phyloP scores from a whole-genome alignment of 2,797 vertebrate genomes.

The Thamnophis elegans region DNA sequence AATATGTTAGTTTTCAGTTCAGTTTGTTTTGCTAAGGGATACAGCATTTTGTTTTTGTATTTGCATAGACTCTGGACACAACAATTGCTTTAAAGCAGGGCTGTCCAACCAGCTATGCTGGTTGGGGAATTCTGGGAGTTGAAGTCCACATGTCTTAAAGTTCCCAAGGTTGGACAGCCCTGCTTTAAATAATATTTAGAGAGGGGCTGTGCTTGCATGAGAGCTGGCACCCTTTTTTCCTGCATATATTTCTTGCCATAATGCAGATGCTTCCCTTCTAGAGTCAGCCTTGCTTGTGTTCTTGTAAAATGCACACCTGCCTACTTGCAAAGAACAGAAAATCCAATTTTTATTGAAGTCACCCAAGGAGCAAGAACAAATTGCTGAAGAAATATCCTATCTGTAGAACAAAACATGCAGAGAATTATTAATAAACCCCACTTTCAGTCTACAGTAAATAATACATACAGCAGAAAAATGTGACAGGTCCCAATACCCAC shows the following conservation, averaged over 20 bases:
- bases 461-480: not conserved
- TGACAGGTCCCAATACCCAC: not conserved
- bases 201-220: not conserved
- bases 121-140: not conserved
- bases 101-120: not conserved
- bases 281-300: not conserved
- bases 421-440: not conserved
- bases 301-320: not conserved
- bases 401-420: conserved; percentile 1
- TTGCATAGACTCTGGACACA: not conserved
- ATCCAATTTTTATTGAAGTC: not conserved
- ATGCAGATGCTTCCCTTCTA: not conserved
- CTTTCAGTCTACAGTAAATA: not conserved
- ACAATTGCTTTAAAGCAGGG: not conserved
- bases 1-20: not conserved
- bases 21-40: not conserved
- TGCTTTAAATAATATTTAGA: not conserved
- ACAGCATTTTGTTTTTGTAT: not conserved
- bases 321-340: not conserved
- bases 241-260: not conserved
- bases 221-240: not conserved
- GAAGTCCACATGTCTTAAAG: not conserved
- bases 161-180: not conserved
- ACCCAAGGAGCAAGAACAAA: not conserved
- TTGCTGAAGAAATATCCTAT: not conserved